Conservation (phyloP, 1,140 invertebrate species). For the Drosophila bifasciata region DNA sequence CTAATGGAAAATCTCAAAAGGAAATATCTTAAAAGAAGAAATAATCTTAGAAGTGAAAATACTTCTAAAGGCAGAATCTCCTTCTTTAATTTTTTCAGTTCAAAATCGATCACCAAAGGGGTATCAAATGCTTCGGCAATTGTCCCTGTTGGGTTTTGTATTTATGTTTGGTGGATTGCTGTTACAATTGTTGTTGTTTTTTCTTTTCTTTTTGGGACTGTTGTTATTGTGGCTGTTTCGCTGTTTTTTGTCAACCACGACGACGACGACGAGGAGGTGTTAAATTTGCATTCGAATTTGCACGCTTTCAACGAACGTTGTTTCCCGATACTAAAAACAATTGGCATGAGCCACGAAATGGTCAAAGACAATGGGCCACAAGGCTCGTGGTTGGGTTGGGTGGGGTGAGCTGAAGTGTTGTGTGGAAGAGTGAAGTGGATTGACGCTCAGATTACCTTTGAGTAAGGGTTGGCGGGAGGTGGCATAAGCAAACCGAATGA, state of each 20-base stretch:
- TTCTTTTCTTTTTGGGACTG: constrained; percentile 6
- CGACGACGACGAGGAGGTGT: constrained; percentile 64
- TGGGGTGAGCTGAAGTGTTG: background rate
- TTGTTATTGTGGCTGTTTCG: constrained; percentile 15
- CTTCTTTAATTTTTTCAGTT: no score
- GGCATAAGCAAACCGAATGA: constrained; percentile 54
- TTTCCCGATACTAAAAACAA: constrained; percentile 63
- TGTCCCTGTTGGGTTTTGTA: background rate
- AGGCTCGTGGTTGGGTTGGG: constrained; percentile 1
- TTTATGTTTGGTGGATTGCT: constrained; percentile 23
- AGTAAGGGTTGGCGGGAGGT: background rate
- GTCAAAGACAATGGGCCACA: constrained; percentile 14
- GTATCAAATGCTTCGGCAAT: no score
- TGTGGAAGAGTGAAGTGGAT: constrained; percentile 20
- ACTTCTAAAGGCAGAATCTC: no score
- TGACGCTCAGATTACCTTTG: constrained; percentile 28
- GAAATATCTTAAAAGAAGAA: no score
- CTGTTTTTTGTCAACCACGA: constrained; percentile 59
- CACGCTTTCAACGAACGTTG: constrained; percentile 72
- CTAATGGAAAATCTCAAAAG: no score
- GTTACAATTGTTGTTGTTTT: constrained; percentile 3
- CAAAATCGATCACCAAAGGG: no score
- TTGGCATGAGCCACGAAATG: constrained; percentile 72
- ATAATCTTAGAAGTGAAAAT: no score
- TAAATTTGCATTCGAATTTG: constrained; percentile 81